Conservation (phyloP, 2,888 invertebrate genomes). For the Pseudococcus jackbeardsleyi region DNA sequence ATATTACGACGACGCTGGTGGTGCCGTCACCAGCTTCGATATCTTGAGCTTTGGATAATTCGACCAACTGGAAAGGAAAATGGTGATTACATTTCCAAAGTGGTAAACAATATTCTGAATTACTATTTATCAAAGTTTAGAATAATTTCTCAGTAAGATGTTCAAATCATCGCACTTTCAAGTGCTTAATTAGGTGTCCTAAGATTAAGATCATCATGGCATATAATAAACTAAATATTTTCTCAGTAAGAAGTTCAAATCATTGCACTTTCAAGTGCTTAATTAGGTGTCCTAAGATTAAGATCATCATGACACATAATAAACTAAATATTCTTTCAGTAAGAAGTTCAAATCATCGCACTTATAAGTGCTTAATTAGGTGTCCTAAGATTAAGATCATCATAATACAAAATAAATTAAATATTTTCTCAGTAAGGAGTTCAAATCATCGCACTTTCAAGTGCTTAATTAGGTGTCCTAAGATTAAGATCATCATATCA, state of each 20-base stretch:
- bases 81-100: not conserved
- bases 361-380: no score
- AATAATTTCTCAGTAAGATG: not conserved
- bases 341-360: no score
- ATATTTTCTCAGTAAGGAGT: no score
- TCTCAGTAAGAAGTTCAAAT: not conserved
- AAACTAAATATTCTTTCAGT: no score
- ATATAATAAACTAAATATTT: no score
- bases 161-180: constrained; percentile 41
- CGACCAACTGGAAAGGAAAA: constrained; percentile 82
- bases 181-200: constrained; percentile 52
- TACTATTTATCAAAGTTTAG: not conserved
- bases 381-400: no score
- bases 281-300: not conserved
- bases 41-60: constrained; percentile 98
- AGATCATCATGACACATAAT: not conserved
- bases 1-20: constrained; percentile 97
- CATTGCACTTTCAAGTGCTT: not conserved
- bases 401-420: no score
- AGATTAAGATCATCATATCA: not conserved
- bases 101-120: not conserved
- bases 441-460: no score
- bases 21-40: constrained; percentile 99
- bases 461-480: no score
- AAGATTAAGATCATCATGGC: constrained; percentile 45